Evolutionary conservation across 1,140 invertebrate genomes (phyloP), one percentile per base, ranked within the genome.

Genomic region (Philopotamus ludificatus): DNA sequence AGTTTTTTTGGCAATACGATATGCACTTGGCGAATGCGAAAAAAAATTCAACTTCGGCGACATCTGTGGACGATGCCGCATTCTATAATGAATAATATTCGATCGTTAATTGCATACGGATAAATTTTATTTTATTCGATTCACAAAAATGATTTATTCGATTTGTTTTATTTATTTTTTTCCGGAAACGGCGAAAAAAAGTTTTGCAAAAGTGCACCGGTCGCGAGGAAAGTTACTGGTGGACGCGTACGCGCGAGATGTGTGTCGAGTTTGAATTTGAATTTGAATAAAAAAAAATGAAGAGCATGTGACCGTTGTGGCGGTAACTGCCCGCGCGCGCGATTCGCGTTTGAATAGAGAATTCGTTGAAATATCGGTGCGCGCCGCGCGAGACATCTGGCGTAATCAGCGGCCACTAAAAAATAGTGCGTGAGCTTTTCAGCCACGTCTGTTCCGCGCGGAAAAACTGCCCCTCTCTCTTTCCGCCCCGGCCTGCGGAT

Each of bases 371-470:
- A 34, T 12, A 12, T 4, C 28, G 28, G 53, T 61, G 54, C 41
- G 61, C 61, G 61, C 60, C 49, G 42, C 58, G 58, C 63, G 60
- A 63, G 64, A 66, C 68, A 70, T 70, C 68, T 66, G 68, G 34
- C 60, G 64, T 66, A 66, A 70, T 70, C 67, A 69, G 68, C 64
- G 64, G 41, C 54, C 68, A 70, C 68, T 70, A 70, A 70, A 70
- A 70, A 70, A 66, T 70, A 70, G 68, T 70, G 68, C 68, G 68
- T 69, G 67, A 68, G 58, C 50, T 68, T 68, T 64, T 45, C 44
- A 18, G 8, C 44, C 44, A 16, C 8, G 9, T 16, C 44, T 34
- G 4, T 34, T 12, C 28, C 44, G 44, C 44, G 4, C 16, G 54
- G 44, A 26, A 45, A 61, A 55, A 65, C 49, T 44, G 12, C 51